A percentile compares a stretch with the other conserved stretches of the same genome.
Conservation (phyloP, 2,113 vertebrate genomes). For the Sinocyclocheilus rhinocerous region DNA sequence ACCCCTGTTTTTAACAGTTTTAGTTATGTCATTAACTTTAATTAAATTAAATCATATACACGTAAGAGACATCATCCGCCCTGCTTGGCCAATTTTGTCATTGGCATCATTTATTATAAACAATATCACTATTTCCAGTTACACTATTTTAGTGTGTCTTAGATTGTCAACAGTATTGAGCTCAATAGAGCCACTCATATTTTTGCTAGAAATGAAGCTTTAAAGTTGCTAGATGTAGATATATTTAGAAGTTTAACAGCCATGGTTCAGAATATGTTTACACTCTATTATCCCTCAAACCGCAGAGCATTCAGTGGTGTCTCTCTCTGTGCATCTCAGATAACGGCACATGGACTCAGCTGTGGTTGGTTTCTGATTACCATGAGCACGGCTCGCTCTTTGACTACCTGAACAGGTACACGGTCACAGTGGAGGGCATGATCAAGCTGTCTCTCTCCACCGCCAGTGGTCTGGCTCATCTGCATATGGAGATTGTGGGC, state of each 20-base stretch:
- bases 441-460: conserved; percentile 86
- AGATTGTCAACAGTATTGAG: too few relatives aligned
- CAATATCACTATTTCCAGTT: too few relatives aligned
- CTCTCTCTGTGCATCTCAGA: conserved; percentile 68
- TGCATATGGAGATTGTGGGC: conserved; percentile 90
- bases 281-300: neutral
- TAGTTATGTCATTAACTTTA: too few relatives aligned
- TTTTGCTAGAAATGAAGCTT: too few relatives aligned
- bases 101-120: too few relatives aligned
- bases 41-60: too few relatives aligned
- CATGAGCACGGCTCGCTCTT: conserved; percentile 88
- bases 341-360: conserved; percentile 88
- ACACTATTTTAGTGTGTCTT: too few relatives aligned
- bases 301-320: neutral
- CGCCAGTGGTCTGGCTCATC: conserved; percentile 86
- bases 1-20: too few relatives aligned
- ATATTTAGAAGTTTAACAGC: neutral
- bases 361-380: conserved; percentile 89
- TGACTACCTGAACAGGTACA: conserved; percentile 88
- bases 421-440: conserved; percentile 89
- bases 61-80: too few relatives aligned
- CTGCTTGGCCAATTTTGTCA: too few relatives aligned
- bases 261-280: neutral
- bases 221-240: neutral
- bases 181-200: neutral